These are phyloP conservation scores for Benthosema pterotum DNA, from an alignment of 2,797 vertebrate species.

Conservation along the genomic window DNA sequence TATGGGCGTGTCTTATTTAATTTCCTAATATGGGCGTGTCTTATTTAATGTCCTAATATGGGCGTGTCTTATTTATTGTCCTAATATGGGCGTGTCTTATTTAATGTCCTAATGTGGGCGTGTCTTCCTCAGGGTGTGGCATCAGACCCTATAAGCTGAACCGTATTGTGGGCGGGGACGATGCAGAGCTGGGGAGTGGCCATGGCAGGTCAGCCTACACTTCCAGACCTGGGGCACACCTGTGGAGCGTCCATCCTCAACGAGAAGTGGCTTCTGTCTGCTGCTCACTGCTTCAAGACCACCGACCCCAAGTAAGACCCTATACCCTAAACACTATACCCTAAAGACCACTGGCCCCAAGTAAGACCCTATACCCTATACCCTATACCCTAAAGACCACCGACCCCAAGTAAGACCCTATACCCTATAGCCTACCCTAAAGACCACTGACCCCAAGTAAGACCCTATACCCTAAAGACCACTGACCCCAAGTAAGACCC, in stretches of 20 bases:
- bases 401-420: background rate
- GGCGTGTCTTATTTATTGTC: too few relatives aligned
- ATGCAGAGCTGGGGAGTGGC: slow-evolving; percentile 83
- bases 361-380: too few relatives aligned
- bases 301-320: slow-evolving; percentile 57
- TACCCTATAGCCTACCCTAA: too few relatives aligned
- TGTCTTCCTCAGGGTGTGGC: slow-evolving; percentile 71
- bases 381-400: background rate
- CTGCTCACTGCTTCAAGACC: slow-evolving; percentile 79
- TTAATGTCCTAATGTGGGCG: too few relatives aligned
- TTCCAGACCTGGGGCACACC: slow-evolving; percentile 53
- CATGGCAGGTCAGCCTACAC: slow-evolving; percentile 87
- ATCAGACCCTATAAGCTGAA: slow-evolving; percentile 82
- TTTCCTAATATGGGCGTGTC: too few relatives aligned
- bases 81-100: too few relatives aligned
- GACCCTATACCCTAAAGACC: too few relatives aligned
- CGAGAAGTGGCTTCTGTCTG: slow-evolving; percentile 77
- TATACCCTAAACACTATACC: too few relatives aligned
- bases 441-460: too few relatives aligned
- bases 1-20: too few relatives aligned
- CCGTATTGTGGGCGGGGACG: slow-evolving; percentile 83
- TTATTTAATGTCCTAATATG: too few relatives aligned
- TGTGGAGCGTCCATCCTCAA: slow-evolving; percentile 84
- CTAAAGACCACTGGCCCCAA: background rate
- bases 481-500: too few relatives aligned